Evolutionary conservation across 2,797 vertebrate genomes (phyloP).

Genomic region (Psittacula derbiana): DNA sequence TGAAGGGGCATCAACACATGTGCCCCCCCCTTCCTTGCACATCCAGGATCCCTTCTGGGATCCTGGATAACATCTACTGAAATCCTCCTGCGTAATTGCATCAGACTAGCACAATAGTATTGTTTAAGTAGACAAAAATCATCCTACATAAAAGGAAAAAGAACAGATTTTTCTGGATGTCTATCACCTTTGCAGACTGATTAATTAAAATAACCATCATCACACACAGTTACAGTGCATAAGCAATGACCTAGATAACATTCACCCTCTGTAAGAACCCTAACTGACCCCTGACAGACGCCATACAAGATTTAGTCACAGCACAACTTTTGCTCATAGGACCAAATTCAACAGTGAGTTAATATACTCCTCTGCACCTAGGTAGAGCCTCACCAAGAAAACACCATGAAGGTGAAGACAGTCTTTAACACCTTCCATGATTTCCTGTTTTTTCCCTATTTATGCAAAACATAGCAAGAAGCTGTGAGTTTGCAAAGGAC

Average conservation of each 20-base stretch:
- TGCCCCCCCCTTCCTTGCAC: background rate
- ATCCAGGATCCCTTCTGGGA: background rate
- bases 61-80: background rate
- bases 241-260: background rate
- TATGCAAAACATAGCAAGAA: background rate
- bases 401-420: background rate
- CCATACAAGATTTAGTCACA: background rate
- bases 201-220: background rate
- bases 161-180: background rate
- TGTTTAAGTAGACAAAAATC: background rate
- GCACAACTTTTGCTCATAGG: background rate
- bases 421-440: background rate
- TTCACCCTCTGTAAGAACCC: background rate
- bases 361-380: background rate
- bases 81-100: background rate
- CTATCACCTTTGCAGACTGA: background rate
- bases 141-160: background rate
- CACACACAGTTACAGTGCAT: background rate
- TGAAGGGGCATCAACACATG: background rate
- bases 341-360: background rate
- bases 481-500: background rate
- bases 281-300: background rate
- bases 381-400: background rate
- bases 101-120: background rate
- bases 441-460: background rate